A percentile compares a stretch with the other conserved stretches of the same genome.
These are phyloP conservation scores for Emys orbicularis DNA, from an alignment of 2,797 vertebrate species.

Conservation along the genomic window DNA sequence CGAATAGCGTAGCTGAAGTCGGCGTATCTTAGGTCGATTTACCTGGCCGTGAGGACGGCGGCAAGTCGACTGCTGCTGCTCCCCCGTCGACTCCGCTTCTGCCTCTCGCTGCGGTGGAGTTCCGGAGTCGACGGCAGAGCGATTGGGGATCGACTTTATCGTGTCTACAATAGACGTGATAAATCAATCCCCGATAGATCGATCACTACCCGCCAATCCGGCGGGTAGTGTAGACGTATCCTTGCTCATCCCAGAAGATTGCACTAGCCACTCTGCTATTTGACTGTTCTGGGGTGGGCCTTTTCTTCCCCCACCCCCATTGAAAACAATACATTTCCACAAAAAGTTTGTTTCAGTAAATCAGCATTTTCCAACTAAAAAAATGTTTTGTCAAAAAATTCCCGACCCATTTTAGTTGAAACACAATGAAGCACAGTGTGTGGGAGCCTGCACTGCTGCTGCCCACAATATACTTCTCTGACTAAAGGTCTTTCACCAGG, in stretches of 20 bases:
- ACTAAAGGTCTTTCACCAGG: not conserved
- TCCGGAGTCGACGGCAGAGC: too few species aligned
- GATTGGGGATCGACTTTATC: too few species aligned
- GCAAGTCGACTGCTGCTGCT: too few species aligned
- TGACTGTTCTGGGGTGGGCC: not conserved
- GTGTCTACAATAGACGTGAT: too few species aligned
- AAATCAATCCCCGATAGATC: too few species aligned
- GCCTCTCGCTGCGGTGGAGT: too few species aligned
- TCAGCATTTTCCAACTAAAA: not conserved
- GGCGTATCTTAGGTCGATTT: too few species aligned
- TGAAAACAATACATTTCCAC: not conserved
- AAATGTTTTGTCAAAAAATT: not conserved
- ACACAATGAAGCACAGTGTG: rapidly evolving
- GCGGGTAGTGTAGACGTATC: too few species aligned
- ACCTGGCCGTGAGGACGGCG: too few species aligned
- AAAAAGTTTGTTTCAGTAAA: not conserved
- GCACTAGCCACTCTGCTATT: not conserved
- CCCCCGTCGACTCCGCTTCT: too few species aligned
- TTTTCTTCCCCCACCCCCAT: not conserved
- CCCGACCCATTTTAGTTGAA: rapidly evolving
- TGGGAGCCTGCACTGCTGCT: not conserved
- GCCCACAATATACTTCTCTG: not conserved
- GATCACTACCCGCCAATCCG: too few species aligned
- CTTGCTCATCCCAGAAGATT: not conserved
- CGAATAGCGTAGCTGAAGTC: too few species aligned